Evolutionary conservation across 1,140 invertebrate species (phyloP).

Genomic region (Eubasilissa regina): DNA sequence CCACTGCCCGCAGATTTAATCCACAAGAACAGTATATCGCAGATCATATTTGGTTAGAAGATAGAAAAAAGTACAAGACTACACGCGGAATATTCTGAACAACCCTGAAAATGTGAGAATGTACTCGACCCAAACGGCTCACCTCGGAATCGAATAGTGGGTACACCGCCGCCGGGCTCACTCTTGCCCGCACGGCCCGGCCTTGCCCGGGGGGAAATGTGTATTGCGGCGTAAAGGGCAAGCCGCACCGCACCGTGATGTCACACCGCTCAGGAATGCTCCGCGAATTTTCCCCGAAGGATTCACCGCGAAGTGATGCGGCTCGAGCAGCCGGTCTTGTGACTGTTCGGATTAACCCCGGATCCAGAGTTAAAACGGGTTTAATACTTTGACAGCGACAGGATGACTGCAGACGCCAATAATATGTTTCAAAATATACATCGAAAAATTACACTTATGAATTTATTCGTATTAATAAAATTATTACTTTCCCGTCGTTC

Average conservation of each 20-base stretch:
- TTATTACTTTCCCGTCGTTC: no score
- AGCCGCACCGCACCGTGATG: not conserved
- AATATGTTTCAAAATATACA: no score
- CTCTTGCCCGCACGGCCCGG: not conserved
- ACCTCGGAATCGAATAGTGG: constrained; percentile 9
- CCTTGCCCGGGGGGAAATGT: constrained; percentile 28
- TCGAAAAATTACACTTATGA: no score
- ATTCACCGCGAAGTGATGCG: not conserved
- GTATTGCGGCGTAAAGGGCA: not conserved
- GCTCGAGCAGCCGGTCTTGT: not conserved
- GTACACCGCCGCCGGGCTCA: not conserved
- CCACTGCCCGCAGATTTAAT: no score
- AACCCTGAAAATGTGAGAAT: no score
- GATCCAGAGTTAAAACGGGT: not conserved
- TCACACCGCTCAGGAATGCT: not conserved
- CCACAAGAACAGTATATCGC: no score
- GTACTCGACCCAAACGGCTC: not conserved
- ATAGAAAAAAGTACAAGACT: no score
- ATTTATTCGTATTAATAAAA: no score
- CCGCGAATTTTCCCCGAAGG: not conserved
- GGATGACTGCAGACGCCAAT: no score
- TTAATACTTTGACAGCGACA: not conserved
- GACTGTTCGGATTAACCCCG: constrained; percentile 16
- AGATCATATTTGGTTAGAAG: no score
- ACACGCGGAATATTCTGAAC: no score